These are phyloP conservation scores for Noctilio leporinus DNA, from an alignment of 2,113 vertebrate genomes.

Conservation along the genomic window DNA sequence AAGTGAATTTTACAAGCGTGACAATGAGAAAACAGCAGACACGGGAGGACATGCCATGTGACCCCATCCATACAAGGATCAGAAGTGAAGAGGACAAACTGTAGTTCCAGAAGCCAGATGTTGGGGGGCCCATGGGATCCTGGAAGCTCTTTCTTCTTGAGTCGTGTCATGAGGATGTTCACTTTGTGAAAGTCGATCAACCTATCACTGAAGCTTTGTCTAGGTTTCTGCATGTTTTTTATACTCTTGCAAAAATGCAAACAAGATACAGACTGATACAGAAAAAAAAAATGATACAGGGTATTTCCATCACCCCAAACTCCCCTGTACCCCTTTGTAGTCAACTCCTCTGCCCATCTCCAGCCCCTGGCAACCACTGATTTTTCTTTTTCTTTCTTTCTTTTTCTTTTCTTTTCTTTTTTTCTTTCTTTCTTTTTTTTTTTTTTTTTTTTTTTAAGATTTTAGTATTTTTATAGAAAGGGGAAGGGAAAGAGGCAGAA, in stretches of 20 bases:
- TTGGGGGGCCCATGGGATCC: neutral
- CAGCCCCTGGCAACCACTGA: neutral
- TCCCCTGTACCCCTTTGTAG: neutral
- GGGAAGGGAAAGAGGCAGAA: too few relatives aligned
- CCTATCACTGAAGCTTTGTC: neutral
- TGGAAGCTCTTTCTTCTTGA: too few relatives aligned
- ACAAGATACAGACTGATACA: too few relatives aligned
- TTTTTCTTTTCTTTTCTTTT: too few relatives aligned
- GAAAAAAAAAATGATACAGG: neutral
- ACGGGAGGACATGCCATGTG: rapidly evolving
- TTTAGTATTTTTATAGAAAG: too few relatives aligned
- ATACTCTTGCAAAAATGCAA: neutral
- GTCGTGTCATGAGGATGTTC: rapidly evolving
- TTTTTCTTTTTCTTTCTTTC: neutral
- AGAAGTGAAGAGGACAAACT: neutral
- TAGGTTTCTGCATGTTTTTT: neutral
- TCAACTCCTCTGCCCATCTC: neutral
- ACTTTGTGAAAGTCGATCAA: rapidly evolving
- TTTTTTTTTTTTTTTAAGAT: too few relatives aligned
- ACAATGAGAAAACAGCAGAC: too few relatives aligned
- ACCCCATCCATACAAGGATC: neutral
- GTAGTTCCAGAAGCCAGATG: neutral
- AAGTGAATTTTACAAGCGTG: neutral
- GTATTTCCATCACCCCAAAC: too few relatives aligned
- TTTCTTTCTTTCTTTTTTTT: too few relatives aligned